Base-by-base conservation (phyloP, 2,888 invertebrate species). In the Drosophila peninsularis region DNA sequence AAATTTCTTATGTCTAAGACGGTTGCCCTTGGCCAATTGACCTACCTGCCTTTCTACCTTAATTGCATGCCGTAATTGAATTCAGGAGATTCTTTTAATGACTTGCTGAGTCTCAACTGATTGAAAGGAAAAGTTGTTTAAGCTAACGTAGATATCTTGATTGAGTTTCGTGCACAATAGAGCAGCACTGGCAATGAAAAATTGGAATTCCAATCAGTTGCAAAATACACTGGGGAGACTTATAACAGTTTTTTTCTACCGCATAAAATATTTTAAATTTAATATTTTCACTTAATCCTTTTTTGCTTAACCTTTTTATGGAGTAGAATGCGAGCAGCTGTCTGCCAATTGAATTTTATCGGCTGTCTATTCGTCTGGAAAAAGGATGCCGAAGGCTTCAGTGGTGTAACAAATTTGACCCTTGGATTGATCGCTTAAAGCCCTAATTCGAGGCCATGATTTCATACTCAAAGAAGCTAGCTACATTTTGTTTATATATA, bases 11-110 rank as follows among this genome's bases (percentile, higher is more conserved):
- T 27, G 21, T 32, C 42, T 36, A 19, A 32, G 9, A 5, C 11
- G 0, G 5, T n/a, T 27, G n/a, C 17, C 30, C 17, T 0, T 47
- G n/a, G 30, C 0, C 47, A 17, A 3, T 14, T 34, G 47, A 36
- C 57, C 45, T 71, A 45, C 50, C 66, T 62, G 10, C 30, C 30
- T 34, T 37, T 32, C 4, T 34, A 45, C 10, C 36, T 37, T 42
- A 21, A 60, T 37, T 61, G 54, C 27, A 27, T 13, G 41, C 41
- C 53, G 50, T 66, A 68, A 71, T 75, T 62, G 55, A 62, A 63
- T 67, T 36, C 34, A 49, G 57, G 45, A 49, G 54, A 62, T 65
- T 47, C 21, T 24, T 42, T 42, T 13, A 13, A 13, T 11, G 41
- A 42, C 19, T 19, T 11, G 19, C 4, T 34, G 34, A 34, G 11